These are phyloP conservation scores for Ectropis crepuscularia DNA, from an alignment of 2,888 invertebrate genomes.

Conservation along the genomic window DNA sequence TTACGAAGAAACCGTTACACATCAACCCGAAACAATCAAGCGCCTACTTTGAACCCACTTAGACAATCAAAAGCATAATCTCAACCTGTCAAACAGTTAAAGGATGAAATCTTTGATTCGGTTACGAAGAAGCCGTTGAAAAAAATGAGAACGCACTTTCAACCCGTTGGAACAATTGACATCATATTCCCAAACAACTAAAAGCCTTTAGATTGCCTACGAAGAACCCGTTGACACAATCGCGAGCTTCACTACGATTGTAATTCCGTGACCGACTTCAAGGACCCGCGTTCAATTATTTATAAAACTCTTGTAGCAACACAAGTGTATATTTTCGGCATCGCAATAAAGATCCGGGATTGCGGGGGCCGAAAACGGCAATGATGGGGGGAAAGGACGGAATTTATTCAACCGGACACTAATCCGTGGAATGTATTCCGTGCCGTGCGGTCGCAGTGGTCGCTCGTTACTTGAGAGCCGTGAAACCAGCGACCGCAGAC, in stretches of 20 bases:
- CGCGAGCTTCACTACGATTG: slow-evolving; percentile 6
- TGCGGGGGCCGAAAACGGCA: slow-evolving; percentile 37
- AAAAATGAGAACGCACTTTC: too few species aligned
- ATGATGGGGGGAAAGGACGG: slow-evolving; percentile 45
- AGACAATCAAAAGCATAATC: too few species aligned
- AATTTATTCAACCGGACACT: slow-evolving; percentile 52
- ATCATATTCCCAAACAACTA: too few species aligned
- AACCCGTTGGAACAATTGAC: too few species aligned
- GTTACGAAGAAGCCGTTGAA: too few species aligned
- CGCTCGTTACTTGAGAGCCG: slow-evolving; percentile 30
- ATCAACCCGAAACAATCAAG: too few species aligned
- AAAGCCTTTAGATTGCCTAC: too few species aligned
- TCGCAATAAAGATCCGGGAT: slow-evolving; percentile 41
- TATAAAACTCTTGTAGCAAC: slow-evolving; percentile 21
- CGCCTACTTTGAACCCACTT: too few species aligned
- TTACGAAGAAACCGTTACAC: too few species aligned
- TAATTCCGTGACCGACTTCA: slow-evolving; percentile 14
- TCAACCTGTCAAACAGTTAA: too few species aligned
- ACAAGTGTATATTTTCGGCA: slow-evolving; percentile 28
- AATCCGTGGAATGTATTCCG: slow-evolving; percentile 46
- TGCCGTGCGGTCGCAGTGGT: slow-evolving; percentile 27
- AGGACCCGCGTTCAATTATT: slow-evolving; percentile 20
- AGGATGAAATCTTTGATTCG: too few species aligned
- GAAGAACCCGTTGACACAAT: slow-evolving; percentile 7
- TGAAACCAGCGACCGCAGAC: slow-evolving; percentile 5